phyloP scores from a whole-genome alignment of 2,797 vertebrate genomes.

The Rhynchotus rufescens region DNA sequence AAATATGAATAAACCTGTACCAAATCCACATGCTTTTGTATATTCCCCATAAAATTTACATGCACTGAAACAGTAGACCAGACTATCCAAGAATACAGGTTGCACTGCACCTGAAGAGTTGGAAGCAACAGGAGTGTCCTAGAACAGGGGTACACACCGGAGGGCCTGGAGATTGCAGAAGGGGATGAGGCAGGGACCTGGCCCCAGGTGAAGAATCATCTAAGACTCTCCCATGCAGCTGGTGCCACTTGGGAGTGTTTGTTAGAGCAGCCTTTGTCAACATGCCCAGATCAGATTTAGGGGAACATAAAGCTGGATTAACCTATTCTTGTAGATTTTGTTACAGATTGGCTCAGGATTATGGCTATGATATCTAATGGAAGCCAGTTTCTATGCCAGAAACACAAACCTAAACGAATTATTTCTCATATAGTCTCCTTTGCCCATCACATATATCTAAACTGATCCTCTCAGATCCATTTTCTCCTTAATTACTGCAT shows the following conservation, averaged over 20 bases:
- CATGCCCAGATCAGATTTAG: neutral
- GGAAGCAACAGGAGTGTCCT: neutral
- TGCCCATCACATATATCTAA: fast-evolving
- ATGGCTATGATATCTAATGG: neutral
- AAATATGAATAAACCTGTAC: constrained; percentile 5
- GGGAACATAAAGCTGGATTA: neutral
- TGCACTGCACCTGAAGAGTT: neutral
- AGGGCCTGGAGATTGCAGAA: neutral
- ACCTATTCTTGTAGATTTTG: neutral
- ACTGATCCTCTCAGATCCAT: neutral
- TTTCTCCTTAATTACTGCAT: neutral
- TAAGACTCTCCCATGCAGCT: neutral
- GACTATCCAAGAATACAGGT: neutral
- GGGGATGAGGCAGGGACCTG: neutral
- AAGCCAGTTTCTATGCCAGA: neutral
- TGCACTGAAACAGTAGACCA: neutral
- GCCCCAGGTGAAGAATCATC: neutral
- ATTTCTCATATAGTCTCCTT: neutral
- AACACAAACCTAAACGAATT: neutral
- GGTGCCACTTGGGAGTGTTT: neutral
- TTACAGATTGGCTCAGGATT: fast-evolving
- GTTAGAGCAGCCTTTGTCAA: neutral
- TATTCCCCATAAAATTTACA: neutral
- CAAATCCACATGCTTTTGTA: constrained; percentile 14
- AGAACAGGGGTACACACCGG: neutral